Conservation (phyloP, 1,140 invertebrate genomes). For the Tachypleus tridentatus region DNA sequence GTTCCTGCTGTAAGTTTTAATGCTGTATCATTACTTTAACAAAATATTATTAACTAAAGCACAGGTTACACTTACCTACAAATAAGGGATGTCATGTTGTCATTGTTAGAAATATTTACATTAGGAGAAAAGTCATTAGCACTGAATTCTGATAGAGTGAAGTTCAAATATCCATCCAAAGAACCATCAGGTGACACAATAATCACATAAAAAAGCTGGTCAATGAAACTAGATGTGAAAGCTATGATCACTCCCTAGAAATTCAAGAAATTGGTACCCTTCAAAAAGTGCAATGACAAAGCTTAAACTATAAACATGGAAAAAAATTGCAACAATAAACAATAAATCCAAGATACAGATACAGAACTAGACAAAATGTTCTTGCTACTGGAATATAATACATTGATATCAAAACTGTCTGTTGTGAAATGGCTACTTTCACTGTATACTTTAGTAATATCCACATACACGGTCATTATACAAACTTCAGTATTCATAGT, state of each 20-base stretch:
- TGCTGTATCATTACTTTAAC: too few species aligned
- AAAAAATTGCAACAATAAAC: conserved; percentile 15
- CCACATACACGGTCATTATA: too few species aligned
- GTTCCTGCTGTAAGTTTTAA: too few species aligned
- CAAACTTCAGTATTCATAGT: too few species aligned
- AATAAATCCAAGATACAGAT: conserved; percentile 3
- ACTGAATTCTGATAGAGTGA: conserved; percentile 69
- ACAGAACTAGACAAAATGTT: background rate
- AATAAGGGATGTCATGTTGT: too few species aligned
- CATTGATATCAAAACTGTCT: too few species aligned
- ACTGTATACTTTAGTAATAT: too few species aligned
- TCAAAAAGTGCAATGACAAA: conserved; percentile 28
- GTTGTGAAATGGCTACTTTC: too few species aligned
- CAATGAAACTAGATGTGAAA: conserved; percentile 96
- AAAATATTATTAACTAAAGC: too few species aligned
- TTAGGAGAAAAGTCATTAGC: conserved; percentile 48
- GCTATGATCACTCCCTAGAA: conserved; percentile 92
- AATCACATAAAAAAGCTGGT: conserved; percentile 65
- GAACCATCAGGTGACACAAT: conserved; percentile 45
- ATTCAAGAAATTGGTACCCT: conserved; percentile 25
- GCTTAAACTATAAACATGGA: background rate
- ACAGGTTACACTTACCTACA: too few species aligned
- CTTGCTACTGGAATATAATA: conserved; percentile 1
- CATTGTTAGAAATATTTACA: too few species aligned
- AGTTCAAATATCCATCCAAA: conserved; percentile 65